These are phyloP conservation scores for Megathymus violae DNA, from an alignment of 1,140 invertebrate genomes.

Conservation along the genomic window DNA sequence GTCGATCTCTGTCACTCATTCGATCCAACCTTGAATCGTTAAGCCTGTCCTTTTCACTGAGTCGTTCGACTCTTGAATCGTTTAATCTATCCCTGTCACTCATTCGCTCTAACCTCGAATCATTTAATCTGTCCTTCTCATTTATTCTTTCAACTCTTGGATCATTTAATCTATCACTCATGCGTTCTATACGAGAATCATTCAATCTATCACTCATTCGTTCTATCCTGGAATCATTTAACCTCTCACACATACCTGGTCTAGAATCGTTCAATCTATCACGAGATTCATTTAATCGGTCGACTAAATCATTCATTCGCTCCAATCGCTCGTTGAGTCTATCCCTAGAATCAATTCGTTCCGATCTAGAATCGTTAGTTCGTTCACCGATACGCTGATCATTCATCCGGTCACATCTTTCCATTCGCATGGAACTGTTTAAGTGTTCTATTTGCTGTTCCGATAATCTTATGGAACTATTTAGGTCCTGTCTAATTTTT, in stretches of 20 bases:
- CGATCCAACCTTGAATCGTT: constrained; percentile 47
- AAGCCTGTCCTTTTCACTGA: constrained; percentile 45
- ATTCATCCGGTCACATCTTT: constrained; percentile 53
- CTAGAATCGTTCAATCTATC: constrained; percentile 43
- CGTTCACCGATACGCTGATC: constrained; percentile 41
- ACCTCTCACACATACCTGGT: constrained; percentile 34
- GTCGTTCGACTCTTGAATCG: constrained; percentile 42
- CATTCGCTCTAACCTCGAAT: constrained; percentile 36
- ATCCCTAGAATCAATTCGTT: constrained; percentile 39
- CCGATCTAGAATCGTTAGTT: constrained; percentile 29
- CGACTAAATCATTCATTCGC: constrained; percentile 37
- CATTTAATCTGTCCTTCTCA: constrained; percentile 45
- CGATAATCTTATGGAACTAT: constrained; percentile 57
- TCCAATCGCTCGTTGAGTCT: constrained; percentile 52
- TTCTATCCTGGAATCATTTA: constrained; percentile 44
- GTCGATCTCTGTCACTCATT: constrained; percentile 39
- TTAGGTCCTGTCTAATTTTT: constrained; percentile 60
- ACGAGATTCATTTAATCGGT: constrained; percentile 44
- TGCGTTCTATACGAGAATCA: constrained; percentile 37
- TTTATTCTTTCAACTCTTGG: constrained; percentile 43
- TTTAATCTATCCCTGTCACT: constrained; percentile 44
- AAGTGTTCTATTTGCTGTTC: constrained; percentile 71
- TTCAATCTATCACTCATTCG: constrained; percentile 47
- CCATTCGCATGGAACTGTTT: constrained; percentile 21
- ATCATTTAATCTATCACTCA: constrained; percentile 43